Evolutionary conservation across 1,140 invertebrate species (phyloP), one percentile per base, ranked within the genome.

Genomic region (Hylaeus volcanicus): DNA sequence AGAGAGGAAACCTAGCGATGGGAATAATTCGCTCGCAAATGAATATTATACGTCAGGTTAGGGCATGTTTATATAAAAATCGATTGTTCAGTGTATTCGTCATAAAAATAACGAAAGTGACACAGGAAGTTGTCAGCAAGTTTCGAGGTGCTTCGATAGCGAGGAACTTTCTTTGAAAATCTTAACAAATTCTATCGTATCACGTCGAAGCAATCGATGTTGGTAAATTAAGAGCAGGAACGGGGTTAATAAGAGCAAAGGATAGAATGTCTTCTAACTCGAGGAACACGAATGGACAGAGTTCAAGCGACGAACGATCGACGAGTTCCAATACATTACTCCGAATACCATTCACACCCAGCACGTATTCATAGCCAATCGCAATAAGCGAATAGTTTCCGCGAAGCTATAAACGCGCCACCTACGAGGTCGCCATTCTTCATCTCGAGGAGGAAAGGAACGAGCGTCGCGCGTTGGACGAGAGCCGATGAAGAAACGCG

Each of bases 391-490:
- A 70, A 77, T 70, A 70, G 65, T 70, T 77, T 51, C 55, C 43
- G 69, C 6, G 45, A 78, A 71, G 71, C 58, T 58, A 71, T 61
- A 48, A 14, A 41, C 56, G 37, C 5, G 14, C 66, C 66, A 58
- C 75, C 75, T 78, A 78, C 75, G 68, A 78, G 75, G 68, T 71
- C 75, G 3, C 66, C 75, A 14, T 75, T 75, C 74, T 45, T 51
- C 51, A 9, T 71, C 15, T 0, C 5, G n/a, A 1, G 48, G 5
- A 70, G 55, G 65, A 70, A 48, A 69, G 43, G 14, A 26, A n/a
- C 37, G 56, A 43, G 45, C 1, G 5, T 37, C 66, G 53, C 5
- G 11, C 41, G 26, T 15, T 6, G n/a, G 15, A 60, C 15, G 65
- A 14, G 26, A 43, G 41, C 45, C 60, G 73, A 12, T 39, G 11